Evolutionary conservation across 1,140 invertebrate genomes (phyloP), one percentile per base, ranked within the genome.

Genomic region (Panagrolaimus sp.): DNA sequence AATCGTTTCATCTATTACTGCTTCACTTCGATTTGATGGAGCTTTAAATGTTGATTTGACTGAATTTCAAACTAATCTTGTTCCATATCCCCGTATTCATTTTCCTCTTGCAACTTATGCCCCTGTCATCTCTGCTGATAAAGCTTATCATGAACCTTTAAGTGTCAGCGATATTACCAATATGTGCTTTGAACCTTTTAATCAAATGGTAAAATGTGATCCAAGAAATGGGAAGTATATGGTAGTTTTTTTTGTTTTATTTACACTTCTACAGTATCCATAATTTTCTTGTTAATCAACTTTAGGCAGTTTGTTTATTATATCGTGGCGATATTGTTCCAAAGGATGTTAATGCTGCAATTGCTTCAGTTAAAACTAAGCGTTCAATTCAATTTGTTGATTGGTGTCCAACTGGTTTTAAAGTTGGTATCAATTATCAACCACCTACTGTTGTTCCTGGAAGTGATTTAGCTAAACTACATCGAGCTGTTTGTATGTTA

Each of bases 11-110:
- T 91, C 90, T 57, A 91, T 92, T 78, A 91, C 90, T 4, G 91
- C 91, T 57, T 91, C 90, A n/a, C 87, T 92, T 44, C 87, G 91
- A 73, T 93, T 93, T 84, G 91, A 92, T 84, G 91, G 91, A 79
- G 90, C 91, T 48, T 86, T 92, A n/a, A 93, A 91, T 84, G 90
- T 91, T 66, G 91, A 93, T 83, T 86, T 93, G 57, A 92, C 90
- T 38, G 91, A 93, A 85, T 93, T 93, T 87, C 91, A 91, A 74
- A 91, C 90, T 70, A 91, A 91, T 84, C 87, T 91, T 86, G 90
- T 91, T 73, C 90, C 90, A 42, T 91, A 91, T 83, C 90, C 90
- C 20, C 87, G 90, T 82, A 91, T 91, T 83, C 90, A 90, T 81
- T 91, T 90, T 87, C 80, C 80, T 20, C 65, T 82, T 48, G 80